phyloP scores from a whole-genome alignment of 1,140 invertebrate species.

The Microplitis demolitor region DNA sequence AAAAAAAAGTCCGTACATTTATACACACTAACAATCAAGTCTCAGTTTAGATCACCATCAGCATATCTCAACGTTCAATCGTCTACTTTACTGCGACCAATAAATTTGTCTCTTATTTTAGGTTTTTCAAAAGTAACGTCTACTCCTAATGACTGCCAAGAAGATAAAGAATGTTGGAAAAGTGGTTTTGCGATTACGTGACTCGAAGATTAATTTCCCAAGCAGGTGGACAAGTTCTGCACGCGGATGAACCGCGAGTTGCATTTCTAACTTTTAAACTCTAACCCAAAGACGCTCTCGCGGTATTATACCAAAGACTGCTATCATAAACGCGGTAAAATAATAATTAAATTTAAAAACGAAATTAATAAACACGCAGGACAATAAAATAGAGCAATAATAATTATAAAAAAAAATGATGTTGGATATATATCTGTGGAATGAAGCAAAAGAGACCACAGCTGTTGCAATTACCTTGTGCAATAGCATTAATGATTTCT shows the following conservation, averaged over 20 bases:
- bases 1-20: neutral
- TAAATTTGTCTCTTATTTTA: neutral
- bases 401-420: no score
- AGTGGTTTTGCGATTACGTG: slow-evolving; percentile 5
- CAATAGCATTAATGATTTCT: slow-evolving; percentile 29
- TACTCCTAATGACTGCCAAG: slow-evolving; percentile 2
- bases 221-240: neutral
- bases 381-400: neutral
- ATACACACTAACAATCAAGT: neutral
- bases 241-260: neutral
- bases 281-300: neutral
- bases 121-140: neutral
- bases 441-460: slow-evolving; percentile 23
- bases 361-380: neutral
- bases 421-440: neutral
- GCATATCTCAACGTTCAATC: neutral
- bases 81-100: neutral
- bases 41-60: neutral
- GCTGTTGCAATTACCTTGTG: slow-evolving; percentile 41
- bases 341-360: neutral
- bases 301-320: slow-evolving; percentile 32
- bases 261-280: neutral
- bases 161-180: neutral
- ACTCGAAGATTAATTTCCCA: slow-evolving; percentile 7
- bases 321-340: slow-evolving; percentile 24